Evolutionary conservation across 2,888 invertebrate genomes (phyloP), one percentile per base, ranked within the genome.

Genomic region (Spilosoma lubricipeda): DNA sequence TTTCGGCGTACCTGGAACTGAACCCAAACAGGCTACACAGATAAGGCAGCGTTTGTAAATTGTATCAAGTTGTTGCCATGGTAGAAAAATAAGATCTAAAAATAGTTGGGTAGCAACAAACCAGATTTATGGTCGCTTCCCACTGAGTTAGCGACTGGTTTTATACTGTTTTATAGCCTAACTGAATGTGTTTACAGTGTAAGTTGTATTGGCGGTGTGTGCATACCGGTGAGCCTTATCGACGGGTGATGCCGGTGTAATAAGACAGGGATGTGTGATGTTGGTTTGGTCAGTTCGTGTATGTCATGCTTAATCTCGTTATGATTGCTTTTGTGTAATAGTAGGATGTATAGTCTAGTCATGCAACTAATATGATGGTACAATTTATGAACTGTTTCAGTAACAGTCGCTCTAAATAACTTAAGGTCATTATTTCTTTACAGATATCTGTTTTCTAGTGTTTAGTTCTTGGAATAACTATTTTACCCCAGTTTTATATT

Each of bases 71-170:
- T 82, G 88, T 89, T 86, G 87, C 86, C 84, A 87, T 85, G 88
- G 78, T 77, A 87, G 87, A 87, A 88, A 85, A 88, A 87, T 84
- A 79, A 89, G 78, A 81, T 89, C 87, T 90, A 89, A 89, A 91
- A 89, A 91, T 91, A 90, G 82, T 80, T 81, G 88, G 86, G 82
- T 89, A 87, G 91, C 87, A 90, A 89, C 89, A 90, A 90, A 91
- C 91, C 89, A 83, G 90, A 90, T 90, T 90, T 89, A 88, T 90
- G 84, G 81, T 85, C 78, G 77, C 82, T 82, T 83, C 85, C 85
- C 84, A 85, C 86, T 79, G 78, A 84, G 81, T 79, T 80, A 76
- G 82, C 71, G 65, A 68, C 65, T 67, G 71, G 71, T 71, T 76
- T 85, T 85, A 85, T 84, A 82, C 68, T 81, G 86, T 82, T 88